These are phyloP conservation scores for Tetrax tetrax DNA, from an alignment of 2,113 vertebrate species.

Conservation along the genomic window DNA sequence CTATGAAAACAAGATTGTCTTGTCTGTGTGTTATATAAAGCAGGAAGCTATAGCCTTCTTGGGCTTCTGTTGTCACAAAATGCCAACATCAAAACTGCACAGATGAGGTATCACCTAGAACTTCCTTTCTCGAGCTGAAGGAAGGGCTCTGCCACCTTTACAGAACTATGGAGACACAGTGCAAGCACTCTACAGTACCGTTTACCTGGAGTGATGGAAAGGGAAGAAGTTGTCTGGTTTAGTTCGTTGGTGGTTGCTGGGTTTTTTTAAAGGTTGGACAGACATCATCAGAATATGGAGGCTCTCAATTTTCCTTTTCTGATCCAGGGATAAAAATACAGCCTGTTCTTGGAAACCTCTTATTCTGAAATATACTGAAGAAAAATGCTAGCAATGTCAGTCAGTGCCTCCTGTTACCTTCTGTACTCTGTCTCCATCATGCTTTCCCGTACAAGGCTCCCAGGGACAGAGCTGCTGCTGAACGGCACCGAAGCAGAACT, in stretches of 20 bases:
- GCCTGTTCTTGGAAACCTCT: background rate
- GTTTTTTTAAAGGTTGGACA: background rate
- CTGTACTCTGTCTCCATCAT: background rate
- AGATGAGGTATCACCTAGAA: background rate
- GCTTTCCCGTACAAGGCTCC: background rate
- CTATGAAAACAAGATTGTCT: background rate
- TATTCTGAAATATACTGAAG: background rate
- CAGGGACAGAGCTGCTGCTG: background rate
- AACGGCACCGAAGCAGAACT: background rate
- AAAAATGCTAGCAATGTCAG: background rate
- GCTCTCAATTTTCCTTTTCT: background rate
- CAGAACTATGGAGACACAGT: background rate
- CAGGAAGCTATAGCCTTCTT: background rate
- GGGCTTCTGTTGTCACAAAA: background rate
- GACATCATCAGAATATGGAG: background rate
- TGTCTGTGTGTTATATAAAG: background rate
- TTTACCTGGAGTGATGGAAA: background rate
- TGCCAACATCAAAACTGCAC: background rate
- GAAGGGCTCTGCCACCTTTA: background rate
- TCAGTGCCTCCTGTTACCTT: background rate
- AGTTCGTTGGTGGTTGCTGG: background rate
- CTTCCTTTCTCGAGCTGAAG: background rate
- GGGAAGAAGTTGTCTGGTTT: background rate
- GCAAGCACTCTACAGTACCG: background rate
- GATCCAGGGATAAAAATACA: background rate